Conservation (phyloP, 2,797 vertebrate genomes). For the Pseudochirops corinnae region DNA sequence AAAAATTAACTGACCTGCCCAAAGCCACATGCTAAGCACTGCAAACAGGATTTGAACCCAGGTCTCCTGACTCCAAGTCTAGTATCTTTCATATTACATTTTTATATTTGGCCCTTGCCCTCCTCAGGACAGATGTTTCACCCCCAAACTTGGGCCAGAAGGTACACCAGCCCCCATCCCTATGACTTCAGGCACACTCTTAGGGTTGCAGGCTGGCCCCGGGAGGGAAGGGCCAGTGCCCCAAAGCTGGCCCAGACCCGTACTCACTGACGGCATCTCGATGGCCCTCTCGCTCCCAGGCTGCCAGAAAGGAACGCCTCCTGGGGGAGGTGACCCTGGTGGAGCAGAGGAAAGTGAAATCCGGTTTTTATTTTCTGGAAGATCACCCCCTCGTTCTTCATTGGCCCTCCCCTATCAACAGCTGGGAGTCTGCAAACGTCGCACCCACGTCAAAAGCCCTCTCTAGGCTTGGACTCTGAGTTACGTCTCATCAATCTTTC, state of each 20-base stretch:
- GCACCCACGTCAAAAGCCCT: not conserved
- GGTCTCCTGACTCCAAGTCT: not conserved
- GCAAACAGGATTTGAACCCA: not conserved
- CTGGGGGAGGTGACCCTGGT: not conserved
- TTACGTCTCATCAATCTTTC: not conserved
- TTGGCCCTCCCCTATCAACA: not conserved
- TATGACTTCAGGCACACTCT: not conserved
- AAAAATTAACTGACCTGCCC: not conserved
- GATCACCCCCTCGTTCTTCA: not conserved
- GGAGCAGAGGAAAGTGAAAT: not conserved
- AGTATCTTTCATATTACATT: not conserved
- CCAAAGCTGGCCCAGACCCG: not conserved
- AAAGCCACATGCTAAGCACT: not conserved
- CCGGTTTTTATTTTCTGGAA: slow-evolving; percentile 4
- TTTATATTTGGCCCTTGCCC: not conserved
- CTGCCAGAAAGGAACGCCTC: not conserved
- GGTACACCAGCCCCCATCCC: not conserved
- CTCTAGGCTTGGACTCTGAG: not conserved
- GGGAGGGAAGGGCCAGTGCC: not conserved
- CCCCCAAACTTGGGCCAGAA: not conserved
- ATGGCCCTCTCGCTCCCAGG: not conserved
- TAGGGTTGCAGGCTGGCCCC: not conserved
- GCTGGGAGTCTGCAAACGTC: not conserved
- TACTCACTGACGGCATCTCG: not conserved
- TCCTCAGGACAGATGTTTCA: not conserved